These are phyloP conservation scores for Lithodes maja DNA, from an alignment of 2,888 invertebrate genomes.

Conservation along the genomic window DNA sequence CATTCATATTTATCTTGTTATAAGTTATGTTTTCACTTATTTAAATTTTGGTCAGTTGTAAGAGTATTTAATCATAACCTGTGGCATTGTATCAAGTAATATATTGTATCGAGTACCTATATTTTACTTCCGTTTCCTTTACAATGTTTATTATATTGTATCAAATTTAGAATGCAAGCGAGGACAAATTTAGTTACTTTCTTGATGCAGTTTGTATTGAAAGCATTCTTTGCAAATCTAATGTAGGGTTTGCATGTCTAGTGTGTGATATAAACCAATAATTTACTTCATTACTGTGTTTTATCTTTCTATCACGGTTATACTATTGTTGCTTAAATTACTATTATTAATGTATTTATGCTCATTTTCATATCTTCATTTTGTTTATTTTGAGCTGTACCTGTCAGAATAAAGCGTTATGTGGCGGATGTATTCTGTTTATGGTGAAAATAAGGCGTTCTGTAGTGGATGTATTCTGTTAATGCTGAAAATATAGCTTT, in stretches of 20 bases:
- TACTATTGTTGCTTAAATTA: slow-evolving; percentile 2
- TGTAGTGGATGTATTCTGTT: not conserved
- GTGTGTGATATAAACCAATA: not conserved
- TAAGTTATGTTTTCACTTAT: no score
- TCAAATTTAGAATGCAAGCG: no score
- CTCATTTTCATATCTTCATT: slow-evolving; percentile 14
- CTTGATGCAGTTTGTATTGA: not conserved
- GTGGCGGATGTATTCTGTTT: not conserved
- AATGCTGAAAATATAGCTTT: not conserved
- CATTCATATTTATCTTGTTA: no score
- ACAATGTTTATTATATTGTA: no score
- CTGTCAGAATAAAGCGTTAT: not conserved
- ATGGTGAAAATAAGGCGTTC: not conserved
- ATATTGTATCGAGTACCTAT: no score
- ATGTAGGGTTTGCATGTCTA: not conserved
- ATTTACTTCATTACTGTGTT: not conserved
- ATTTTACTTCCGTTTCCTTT: no score
- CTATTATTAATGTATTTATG: slow-evolving; percentile 14
- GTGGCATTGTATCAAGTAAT: no score
- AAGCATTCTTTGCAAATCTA: not conserved
- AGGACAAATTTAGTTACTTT: not conserved
- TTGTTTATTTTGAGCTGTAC: not conserved
- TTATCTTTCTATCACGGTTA: not conserved
- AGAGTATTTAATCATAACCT: no score
- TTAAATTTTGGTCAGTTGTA: no score